Evolutionary conservation across 2,888 invertebrate species (phyloP), one percentile per base, ranked within the genome.

Genomic region (Patella depressa): DNA sequence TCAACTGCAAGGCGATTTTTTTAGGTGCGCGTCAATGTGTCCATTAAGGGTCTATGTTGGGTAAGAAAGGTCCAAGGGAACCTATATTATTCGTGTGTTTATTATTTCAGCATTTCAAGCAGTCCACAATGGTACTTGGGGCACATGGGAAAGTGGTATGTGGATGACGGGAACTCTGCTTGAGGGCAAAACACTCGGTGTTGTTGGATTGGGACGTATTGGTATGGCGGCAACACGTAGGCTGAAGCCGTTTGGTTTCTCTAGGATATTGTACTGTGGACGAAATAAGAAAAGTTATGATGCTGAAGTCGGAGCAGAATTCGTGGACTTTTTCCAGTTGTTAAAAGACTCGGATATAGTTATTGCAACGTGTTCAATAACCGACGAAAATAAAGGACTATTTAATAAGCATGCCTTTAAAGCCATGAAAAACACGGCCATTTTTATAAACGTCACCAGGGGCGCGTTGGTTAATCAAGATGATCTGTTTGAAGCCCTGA

Each of bases 91-190:
- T 45, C 45, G 45, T 45, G 17, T 69, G n/a, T 73, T 65, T 29
- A 53, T 34, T 75, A 57, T 53, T 75, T 53, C 77, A 90, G 90
- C 85, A 71, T 79, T 87, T 14, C 74, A 78, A 3, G 86, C 88
- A 15, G 90, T 89, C 15, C 84, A 81, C 11, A 94, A 93, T 79
- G 97, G 97, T 0, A 95, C 95, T 72, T 98, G 98, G 98, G 94
- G 91, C 65, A 97, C 97, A 0, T 85, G 85, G 84, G 83, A 79
- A 57, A 94, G 95, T 0, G 97, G 97, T 0, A 93, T 95, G 79
- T 97, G 96, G 95, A 95, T 98, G 95, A 96, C 96, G 80, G 98
- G 98, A 0, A 95, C 94, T 24, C 95, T 96, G 0, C 92, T 98
- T 0, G 93, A 93, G 11, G 94, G 94, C n/a, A 94, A 96, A 2